Conservation (phyloP, 2,797 vertebrate species). For the Prunella strophiata region DNA sequence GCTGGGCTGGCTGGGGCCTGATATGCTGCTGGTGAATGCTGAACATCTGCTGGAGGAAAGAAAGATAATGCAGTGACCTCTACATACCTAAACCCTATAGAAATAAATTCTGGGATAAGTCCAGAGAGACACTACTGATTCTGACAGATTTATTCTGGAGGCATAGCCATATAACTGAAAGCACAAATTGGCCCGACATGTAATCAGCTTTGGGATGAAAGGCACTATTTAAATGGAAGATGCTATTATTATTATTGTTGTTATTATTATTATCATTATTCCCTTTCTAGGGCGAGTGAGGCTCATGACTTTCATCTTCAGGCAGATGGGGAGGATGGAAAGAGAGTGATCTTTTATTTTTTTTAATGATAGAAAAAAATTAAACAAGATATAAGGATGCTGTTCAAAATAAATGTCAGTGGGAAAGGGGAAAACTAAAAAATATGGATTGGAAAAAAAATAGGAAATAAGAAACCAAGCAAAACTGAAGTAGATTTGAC, state of each 20-base stretch:
- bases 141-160: neutral
- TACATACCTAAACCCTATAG: neutral
- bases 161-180: neutral
- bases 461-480: neutral
- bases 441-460: neutral
- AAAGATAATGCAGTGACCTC: neutral
- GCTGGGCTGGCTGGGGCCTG: fast-evolving
- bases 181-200: neutral
- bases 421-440: neutral
- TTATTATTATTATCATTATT: slow-evolving; percentile 33
- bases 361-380: neutral
- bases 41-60: neutral
- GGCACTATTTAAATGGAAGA: slow-evolving; percentile 30
- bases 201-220: slow-evolving; percentile 57
- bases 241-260: neutral
- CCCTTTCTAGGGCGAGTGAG: neutral
- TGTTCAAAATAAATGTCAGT: slow-evolving; percentile 44
- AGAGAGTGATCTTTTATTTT: slow-evolving; percentile 50
- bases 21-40: neutral
- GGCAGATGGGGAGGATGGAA: neutral
- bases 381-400: neutral
- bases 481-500: slow-evolving; percentile 32
- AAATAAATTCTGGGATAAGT: neutral
- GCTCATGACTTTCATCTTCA: slow-evolving; percentile 34
- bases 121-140: neutral